These are phyloP conservation scores for Callyntrura sp. DNA, from an alignment of 2,888 invertebrate genomes.

Conservation along the genomic window DNA sequence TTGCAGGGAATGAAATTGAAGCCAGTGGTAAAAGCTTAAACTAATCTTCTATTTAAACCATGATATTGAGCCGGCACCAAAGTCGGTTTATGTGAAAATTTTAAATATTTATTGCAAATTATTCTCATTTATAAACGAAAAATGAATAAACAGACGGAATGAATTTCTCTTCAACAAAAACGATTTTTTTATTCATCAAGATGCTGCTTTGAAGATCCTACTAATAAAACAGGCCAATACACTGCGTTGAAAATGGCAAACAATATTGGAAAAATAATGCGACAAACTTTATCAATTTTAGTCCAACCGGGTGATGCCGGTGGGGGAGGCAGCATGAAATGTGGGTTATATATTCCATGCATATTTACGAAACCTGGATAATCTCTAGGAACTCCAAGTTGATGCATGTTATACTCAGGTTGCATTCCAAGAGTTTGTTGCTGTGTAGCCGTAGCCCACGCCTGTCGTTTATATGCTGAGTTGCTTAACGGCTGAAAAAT, in stretches of 20 bases:
- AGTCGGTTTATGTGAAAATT: too few species aligned
- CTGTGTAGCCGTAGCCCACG: conserved; percentile 38
- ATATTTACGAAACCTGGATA: conserved; percentile 2
- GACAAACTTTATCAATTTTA: conserved; percentile 91
- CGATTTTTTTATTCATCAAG: conserved; percentile 13
- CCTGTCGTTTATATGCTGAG: conserved; percentile 59
- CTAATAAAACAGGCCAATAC: conserved; percentile 91
- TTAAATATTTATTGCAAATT: too few species aligned
- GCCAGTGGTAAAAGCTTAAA: not conserved
- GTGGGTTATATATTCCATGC: conserved; percentile 24
- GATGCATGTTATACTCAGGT: not conserved
- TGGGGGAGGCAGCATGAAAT: conserved; percentile 23
- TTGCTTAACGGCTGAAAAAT: not conserved
- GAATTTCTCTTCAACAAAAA: too few species aligned
- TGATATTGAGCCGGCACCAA: too few species aligned
- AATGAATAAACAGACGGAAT: too few species aligned
- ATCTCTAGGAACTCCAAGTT: conserved; percentile 5
- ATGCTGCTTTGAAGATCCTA: conserved; percentile 71
- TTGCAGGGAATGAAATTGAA: conserved; percentile 74
- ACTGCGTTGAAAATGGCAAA: conserved; percentile 91
- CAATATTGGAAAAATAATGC: conserved; percentile 91
- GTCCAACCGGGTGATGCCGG: conserved; percentile 86
- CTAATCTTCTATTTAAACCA: not conserved
- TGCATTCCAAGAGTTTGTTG: conserved; percentile 10
- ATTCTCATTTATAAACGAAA: too few species aligned